Base-by-base conservation (phyloP, 2,113 vertebrate genomes). In the Bettongia penicillata region DNA sequence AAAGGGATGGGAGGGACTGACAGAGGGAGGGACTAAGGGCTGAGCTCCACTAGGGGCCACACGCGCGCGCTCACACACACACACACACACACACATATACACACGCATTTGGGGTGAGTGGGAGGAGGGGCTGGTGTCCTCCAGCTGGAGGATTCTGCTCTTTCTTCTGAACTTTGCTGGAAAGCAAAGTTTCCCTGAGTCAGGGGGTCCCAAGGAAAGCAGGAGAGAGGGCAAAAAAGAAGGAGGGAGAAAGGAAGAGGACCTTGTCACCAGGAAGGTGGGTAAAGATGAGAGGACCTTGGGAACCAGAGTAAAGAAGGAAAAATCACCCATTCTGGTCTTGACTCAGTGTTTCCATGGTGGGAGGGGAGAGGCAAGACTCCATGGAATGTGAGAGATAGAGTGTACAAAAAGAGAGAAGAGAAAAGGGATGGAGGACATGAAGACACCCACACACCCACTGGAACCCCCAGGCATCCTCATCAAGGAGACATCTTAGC, bases 11-110 rank as follows among this genome's bases (percentile, higher is more conserved):
- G 68, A 84, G 68, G 68, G 68, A 43, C 68, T 22, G 68, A 61
- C 96, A 94, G 97, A 93, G 97, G 97, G 98, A 97, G 90, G 2
- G 16, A 22, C 68, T 43, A n/a, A 43, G 98, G 94, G 95, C 98
- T 48, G n/a, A 1, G 8, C 95, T 9, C 51, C 37, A 8, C 16
- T 19, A 43, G n/a, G 28, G 98, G 97, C 28, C 97, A 49, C n/a
- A 89, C 95, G n/a, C n/a, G n/a, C n/a, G n/a, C 94, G 94, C 96
- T 77, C 9, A 26, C 2, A 4, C 89, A 47, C 47, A 3, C 48
- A 7, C 91, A 37, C 50, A 48, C 0, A 1, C 19, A 0, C 26
- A 90, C 6, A 68, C 61, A 94, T 51, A 89, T 91, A 91, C 93
- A 11, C 49, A 24, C 7, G 57, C 31, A 19, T n/a, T 24, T 22